Percentiles rank a stretch among this genome's conserved stretches.
Conservation (phyloP, 2,888 invertebrate genomes). For the Polydrusus tereticollis region DNA sequence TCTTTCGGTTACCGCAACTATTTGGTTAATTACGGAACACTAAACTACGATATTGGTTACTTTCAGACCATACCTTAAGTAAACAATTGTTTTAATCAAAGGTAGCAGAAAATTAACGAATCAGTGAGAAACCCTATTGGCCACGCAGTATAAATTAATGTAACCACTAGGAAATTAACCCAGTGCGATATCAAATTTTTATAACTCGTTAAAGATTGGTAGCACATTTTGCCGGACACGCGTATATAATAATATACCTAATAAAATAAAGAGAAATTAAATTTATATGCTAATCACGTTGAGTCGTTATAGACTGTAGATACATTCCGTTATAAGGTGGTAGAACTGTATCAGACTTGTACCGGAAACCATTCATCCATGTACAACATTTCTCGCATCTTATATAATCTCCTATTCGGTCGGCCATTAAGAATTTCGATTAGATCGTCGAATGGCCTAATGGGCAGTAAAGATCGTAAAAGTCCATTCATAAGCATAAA, state of each 20-base stretch:
- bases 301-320: background rate
- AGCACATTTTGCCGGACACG: background rate
- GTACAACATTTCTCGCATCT: slow-evolving; percentile 47
- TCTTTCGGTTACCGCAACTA: too few relatives aligned
- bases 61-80: too few relatives aligned
- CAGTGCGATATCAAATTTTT: too few relatives aligned
- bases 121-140: too few relatives aligned
- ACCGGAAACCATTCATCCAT: slow-evolving; percentile 48
- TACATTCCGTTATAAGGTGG: slow-evolving; percentile 31
- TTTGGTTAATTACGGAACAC: too few relatives aligned
- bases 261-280: background rate
- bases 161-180: too few relatives aligned
- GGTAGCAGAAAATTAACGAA: too few relatives aligned
- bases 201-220: too few relatives aligned
- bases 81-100: too few relatives aligned
- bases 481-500: slow-evolving; percentile 52
- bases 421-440: slow-evolving; percentile 47
- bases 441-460: slow-evolving; percentile 51
- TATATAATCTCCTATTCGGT: slow-evolving; percentile 46
- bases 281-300: background rate
- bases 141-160: too few relatives aligned
- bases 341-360: slow-evolving; percentile 44
- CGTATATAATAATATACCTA: background rate
- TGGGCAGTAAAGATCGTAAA: slow-evolving; percentile 51
- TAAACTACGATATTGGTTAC: too few relatives aligned